Evolutionary conservation across 2,888 invertebrate genomes (phyloP).

Genomic region (Heliconius sara): DNA sequence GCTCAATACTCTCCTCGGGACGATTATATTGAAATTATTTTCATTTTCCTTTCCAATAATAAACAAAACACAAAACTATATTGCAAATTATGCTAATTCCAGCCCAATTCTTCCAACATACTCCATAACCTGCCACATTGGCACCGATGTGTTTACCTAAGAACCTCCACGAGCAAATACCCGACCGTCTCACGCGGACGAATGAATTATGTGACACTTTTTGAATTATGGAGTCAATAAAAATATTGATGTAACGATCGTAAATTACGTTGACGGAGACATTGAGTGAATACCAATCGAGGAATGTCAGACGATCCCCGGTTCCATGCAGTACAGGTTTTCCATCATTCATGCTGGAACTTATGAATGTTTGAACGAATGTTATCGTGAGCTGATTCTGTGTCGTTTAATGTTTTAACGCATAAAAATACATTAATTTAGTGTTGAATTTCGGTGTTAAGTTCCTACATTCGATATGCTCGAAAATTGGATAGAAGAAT

Average conservation of each 20-base stretch:
- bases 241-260: constrained; percentile 57
- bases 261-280: constrained; percentile 52
- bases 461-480: neutral
- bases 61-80: neutral
- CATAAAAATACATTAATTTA: neutral
- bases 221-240: constrained; percentile 60
- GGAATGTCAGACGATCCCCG: constrained; percentile 36
- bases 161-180: constrained; percentile 40
- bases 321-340: constrained; percentile 29
- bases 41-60: too few species aligned
- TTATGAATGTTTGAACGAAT: constrained; percentile 29
- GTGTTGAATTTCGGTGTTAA: neutral
- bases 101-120: neutral
- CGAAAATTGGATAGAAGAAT: too few species aligned
- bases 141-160: constrained; percentile 48
- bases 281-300: constrained; percentile 52
- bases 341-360: constrained; percentile 37
- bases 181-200: constrained; percentile 46
- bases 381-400: constrained; percentile 8
- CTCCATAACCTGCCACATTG: constrained; percentile 30
- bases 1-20: too few species aligned
- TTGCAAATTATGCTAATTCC: constrained; percentile 9
- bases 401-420: neutral
- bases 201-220: constrained; percentile 60
- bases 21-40: too few species aligned